A percentile compares a stretch with the other conserved stretches of the same genome.
Conservation (phyloP, 2,888 invertebrate genomes). For the Rotaria magnacalcarata region DNA sequence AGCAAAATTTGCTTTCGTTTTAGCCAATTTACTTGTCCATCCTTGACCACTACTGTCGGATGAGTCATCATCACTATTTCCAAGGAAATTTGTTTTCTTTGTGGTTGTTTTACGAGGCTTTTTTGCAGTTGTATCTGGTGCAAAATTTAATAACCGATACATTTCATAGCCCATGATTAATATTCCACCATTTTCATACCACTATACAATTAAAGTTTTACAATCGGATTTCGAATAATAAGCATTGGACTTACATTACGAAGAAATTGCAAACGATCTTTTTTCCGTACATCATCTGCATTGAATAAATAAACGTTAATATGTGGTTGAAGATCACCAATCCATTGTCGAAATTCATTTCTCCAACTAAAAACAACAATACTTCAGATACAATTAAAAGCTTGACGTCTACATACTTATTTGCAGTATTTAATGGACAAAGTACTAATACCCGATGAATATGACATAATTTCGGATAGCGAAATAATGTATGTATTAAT, state of each 20-base stretch:
- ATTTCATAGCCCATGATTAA: slow-evolving; percentile 4
- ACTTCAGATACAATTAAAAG: too few species aligned
- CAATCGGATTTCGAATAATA: too few species aligned
- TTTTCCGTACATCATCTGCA: not conserved
- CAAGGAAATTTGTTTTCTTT: not conserved
- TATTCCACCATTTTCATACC: not conserved
- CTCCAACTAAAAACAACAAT: slow-evolving; percentile 72
- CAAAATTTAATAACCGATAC: not conserved
- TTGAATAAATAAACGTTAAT: slow-evolving; percentile 33
- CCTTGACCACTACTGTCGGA: not conserved
- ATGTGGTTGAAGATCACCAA: slow-evolving; percentile 31
- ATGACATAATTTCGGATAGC: slow-evolving; percentile 65
- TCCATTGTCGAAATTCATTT: slow-evolving; percentile 83
- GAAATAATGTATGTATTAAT: slow-evolving; percentile 76
- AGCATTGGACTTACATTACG: not conserved
- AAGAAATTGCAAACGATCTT: not conserved
- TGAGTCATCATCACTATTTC: not conserved
- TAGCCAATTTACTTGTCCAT: not conserved
- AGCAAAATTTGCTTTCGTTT: not conserved
- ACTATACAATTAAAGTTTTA: not conserved
- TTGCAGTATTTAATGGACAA: slow-evolving; percentile 75
- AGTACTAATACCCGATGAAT: slow-evolving; percentile 78
- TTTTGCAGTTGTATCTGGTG: not conserved
- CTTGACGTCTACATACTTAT: not conserved
- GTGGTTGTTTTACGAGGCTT: not conserved